A percentile compares a stretch with the other conserved stretches of the same genome.
Conservation (phyloP, 2,113 vertebrate genomes). For the Brachyhypopomus occidentalis region DNA sequence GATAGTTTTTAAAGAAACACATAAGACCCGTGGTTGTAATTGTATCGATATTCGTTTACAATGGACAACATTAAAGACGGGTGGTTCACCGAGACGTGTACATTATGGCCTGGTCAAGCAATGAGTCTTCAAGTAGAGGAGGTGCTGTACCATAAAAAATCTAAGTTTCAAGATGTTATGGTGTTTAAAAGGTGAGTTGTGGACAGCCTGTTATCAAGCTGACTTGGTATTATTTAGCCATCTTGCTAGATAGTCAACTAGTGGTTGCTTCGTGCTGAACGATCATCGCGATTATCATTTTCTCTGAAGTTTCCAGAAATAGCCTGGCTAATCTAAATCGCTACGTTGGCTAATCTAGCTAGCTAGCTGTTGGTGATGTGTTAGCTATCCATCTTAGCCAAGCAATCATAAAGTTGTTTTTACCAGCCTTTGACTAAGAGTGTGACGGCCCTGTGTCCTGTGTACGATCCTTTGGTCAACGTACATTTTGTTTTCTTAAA, state of each 20-base stretch:
- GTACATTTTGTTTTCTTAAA: too few species aligned
- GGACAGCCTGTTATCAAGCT: conserved; percentile 10
- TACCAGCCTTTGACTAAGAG: too few species aligned
- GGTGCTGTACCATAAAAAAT: conserved; percentile 86
- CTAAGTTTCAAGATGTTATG: conserved; percentile 90
- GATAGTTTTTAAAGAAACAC: conserved; percentile 15
- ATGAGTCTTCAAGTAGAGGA: conserved; percentile 91
- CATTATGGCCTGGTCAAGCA: conserved; percentile 91
- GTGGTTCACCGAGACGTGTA: conserved; percentile 93
- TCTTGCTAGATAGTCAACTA: too few species aligned
- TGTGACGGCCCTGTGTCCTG: too few species aligned
- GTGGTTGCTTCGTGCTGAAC: not conserved
- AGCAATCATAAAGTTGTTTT: too few species aligned
- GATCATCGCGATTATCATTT: too few species aligned
- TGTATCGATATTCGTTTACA: not conserved
- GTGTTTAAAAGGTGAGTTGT: conserved; percentile 87
- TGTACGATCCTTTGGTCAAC: too few species aligned
- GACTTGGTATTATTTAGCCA: conserved; percentile 51
- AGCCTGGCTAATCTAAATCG: too few species aligned
- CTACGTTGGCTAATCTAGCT: too few species aligned
- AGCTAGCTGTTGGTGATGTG: too few species aligned
- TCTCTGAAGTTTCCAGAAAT: not conserved
- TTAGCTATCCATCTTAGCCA: too few species aligned
- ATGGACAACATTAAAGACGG: conserved; percentile 85
- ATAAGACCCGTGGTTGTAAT: not conserved